Evolutionary conservation across 1,140 invertebrate species (phyloP), one percentile per base, ranked within the genome.

Genomic region (Bombus fervidus): DNA sequence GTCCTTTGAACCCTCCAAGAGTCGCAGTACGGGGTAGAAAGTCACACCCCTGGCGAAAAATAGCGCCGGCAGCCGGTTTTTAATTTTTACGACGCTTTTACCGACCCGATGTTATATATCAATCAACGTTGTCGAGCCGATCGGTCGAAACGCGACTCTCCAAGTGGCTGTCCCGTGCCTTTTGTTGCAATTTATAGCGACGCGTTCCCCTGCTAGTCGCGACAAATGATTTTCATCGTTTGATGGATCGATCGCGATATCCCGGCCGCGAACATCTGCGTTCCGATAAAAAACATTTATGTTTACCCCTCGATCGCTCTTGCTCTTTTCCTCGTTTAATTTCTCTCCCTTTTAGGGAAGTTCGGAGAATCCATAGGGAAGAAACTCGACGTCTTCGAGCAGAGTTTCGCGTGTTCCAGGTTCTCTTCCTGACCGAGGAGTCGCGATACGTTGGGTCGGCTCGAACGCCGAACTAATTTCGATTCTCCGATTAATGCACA

Each of bases 101-200:
- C 34, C 43, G 18, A 57, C 25, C n/a, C 73, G n/a, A 15, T 53
- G 37, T 2, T 62, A 57, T 37, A 53, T 62, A 89, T 89, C 87
- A 71, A 84, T 88, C 87, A 81, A 66, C 39, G 57, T 73, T 83
- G 77, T 88, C 87, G 81, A 22, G 57, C 22, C 73, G 53, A 79
- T 83, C 85, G 74, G 53, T 68, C 43, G n/a, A 72, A 83, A 78
- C 75, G 47, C 34, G 41, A 31, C 31, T 34, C 64, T 34, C 64
- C 77, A 37, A 81, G 59, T 47, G 86, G 69, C 31, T 59, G 81
- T 62, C 15, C 43, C 71, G 71, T 62, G 28, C 57, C 75, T 59
- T 87, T 87, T 79, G 66, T 81, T 53, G 34, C 59, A 68, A 89
- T 89, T 89, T 87, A 88, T 88, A 75, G 77, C 66, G 57, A 73